phyloP scores from a whole-genome alignment of 1,140 invertebrate species.

The Tachypleus tridentatus region DNA sequence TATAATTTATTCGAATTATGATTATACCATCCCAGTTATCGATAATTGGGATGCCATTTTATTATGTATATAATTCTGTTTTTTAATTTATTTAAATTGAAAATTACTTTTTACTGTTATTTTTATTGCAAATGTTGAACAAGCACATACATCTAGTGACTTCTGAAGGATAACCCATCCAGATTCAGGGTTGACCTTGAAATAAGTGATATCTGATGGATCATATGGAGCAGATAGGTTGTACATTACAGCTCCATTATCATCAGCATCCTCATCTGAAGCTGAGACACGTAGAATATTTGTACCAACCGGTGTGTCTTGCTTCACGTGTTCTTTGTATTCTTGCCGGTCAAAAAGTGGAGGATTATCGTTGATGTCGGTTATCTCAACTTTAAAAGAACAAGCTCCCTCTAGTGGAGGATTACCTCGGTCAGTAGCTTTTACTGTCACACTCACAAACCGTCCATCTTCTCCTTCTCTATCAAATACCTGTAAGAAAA shows the following conservation, averaged over 20 bases:
- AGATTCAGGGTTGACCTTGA: constrained; percentile 88
- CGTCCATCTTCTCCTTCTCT: constrained; percentile 90
- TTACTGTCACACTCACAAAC: constrained; percentile 88
- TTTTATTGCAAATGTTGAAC: no score
- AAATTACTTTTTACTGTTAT: neutral
- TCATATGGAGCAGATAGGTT: constrained; percentile 73
- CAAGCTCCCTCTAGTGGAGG: constrained; percentile 87
- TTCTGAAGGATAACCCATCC: constrained; percentile 92
- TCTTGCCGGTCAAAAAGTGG: constrained; percentile 89
- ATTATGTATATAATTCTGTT: no score
- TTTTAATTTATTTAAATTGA: no score
- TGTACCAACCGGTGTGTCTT: constrained; percentile 88
- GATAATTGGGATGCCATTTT: no score
- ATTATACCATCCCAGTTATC: no score
- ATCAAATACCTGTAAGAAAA: constrained; percentile 59
- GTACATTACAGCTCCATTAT: constrained; percentile 57
- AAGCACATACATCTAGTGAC: constrained; percentile 78
- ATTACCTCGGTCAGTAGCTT: constrained; percentile 92
- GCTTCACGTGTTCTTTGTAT: constrained; percentile 93
- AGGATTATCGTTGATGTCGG: constrained; percentile 85
- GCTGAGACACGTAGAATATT: constrained; percentile 83
- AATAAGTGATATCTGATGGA: constrained; percentile 77
- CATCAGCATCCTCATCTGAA: constrained; percentile 89
- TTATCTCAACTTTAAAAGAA: constrained; percentile 91
- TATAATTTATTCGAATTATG: no score